A percentile compares a stretch with the other conserved stretches of the same genome.
phyloP scores from a whole-genome alignment of 92 coral and sea anemone genomes.

The Scolanthus callimorphus region DNA sequence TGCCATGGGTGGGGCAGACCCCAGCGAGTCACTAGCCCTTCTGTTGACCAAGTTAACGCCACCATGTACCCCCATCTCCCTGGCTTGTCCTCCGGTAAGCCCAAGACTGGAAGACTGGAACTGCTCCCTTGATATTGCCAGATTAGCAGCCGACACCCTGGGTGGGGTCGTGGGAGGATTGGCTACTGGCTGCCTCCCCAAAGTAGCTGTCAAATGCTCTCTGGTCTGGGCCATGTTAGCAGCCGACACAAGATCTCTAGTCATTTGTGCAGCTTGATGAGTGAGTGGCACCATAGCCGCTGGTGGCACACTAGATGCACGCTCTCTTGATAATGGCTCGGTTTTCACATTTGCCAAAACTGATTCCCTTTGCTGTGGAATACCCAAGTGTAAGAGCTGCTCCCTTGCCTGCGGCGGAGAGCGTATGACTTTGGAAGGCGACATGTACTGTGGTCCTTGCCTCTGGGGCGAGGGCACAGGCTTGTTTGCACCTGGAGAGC shows the following conservation, averaged over 20 bases:
- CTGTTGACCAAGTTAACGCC: constrained; percentile 20
- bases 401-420: constrained; percentile 17
- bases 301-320: neutral
- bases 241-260: neutral
- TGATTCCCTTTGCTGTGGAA: too few relatives aligned
- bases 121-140: neutral
- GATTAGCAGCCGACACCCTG: neutral
- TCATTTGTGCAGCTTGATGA: too few relatives aligned
- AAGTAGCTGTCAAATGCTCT: too few relatives aligned
- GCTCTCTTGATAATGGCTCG: neutral
- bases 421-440: constrained; percentile 23
- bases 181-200: neutral
- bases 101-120: neutral
- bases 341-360: too few relatives aligned
- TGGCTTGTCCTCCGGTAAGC: constrained; percentile 30
- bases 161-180: neutral
- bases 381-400: neutral
- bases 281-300: neutral
- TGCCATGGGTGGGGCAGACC: constrained; percentile 5
- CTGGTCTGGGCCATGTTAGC: too few relatives aligned
- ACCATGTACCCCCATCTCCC: constrained; percentile 13
- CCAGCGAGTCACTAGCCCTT: constrained; percentile 11
- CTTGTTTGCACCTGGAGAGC: neutral
- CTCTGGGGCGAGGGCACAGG: constrained; percentile 24
- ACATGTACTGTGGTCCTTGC: constrained; percentile 1